Conservation (phyloP, 1,140 invertebrate genomes). For the Drosophila elegans region DNA sequence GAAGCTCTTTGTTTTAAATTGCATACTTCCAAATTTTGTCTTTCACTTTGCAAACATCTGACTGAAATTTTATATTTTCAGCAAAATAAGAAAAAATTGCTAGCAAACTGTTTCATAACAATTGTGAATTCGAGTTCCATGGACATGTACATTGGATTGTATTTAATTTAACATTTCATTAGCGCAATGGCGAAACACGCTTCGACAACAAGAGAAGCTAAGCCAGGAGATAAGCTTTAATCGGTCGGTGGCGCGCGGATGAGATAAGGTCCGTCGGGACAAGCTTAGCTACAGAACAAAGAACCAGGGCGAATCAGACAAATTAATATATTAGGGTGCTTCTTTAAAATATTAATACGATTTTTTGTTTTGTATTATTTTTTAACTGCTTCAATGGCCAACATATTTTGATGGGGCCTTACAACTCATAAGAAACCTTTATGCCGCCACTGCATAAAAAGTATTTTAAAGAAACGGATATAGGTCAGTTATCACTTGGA, state of each 20-base stretch:
- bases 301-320: not conserved
- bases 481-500: too few relatives aligned
- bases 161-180: constrained; percentile 11
- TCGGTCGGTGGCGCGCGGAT: constrained; percentile 14
- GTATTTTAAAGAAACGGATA: too few relatives aligned
- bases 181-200: constrained; percentile 16
- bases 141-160: not conserved
- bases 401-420: too few relatives aligned
- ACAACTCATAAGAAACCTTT: too few relatives aligned
- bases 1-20: too few relatives aligned
- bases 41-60: too few relatives aligned
- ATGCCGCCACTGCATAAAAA: too few relatives aligned
- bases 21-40: too few relatives aligned
- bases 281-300: constrained; percentile 4
- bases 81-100: too few relatives aligned
- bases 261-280: constrained; percentile 26
- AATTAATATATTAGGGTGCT: not conserved
- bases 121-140: not conserved
- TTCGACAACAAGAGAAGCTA: constrained; percentile 10
- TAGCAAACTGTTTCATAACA: constrained; percentile 4
- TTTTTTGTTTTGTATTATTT: too few relatives aligned
- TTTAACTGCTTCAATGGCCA: not conserved
- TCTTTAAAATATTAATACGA: too few relatives aligned
- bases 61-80: too few relatives aligned
- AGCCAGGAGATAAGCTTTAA: constrained; percentile 13